phyloP scores from a whole-genome alignment of 2,113 vertebrate species.

The Scalopus aquaticus region DNA sequence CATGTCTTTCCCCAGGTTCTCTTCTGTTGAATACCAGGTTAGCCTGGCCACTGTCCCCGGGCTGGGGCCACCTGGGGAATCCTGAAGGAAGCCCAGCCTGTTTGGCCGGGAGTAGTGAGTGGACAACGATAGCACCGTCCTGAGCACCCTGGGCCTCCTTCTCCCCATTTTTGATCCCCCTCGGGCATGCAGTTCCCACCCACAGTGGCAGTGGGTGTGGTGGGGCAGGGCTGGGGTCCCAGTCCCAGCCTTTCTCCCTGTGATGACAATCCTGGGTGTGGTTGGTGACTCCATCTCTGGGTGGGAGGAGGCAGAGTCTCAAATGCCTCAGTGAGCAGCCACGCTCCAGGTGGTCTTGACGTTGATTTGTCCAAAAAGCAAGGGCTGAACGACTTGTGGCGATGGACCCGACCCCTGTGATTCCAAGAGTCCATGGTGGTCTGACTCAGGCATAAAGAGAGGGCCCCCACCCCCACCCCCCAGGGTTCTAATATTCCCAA shows the following conservation, averaged over 20 bases:
- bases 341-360: background rate
- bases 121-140: background rate
- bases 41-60: background rate
- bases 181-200: background rate
- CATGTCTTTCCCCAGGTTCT: background rate
- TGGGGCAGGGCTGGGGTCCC: background rate
- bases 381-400: background rate
- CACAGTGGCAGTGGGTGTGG: constrained; percentile 3
- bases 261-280: background rate
- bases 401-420: background rate
- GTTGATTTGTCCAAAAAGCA: background rate
- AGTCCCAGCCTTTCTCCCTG: background rate
- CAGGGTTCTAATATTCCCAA: background rate
- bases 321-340: background rate
- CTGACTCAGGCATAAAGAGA: background rate
- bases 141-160: background rate
- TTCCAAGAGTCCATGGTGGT: background rate
- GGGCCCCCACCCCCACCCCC: background rate
- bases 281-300: background rate
- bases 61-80: background rate
- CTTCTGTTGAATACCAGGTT: background rate
- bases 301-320: background rate
- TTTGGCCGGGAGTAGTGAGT: background rate
- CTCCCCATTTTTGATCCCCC: background rate
- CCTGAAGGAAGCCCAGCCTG: background rate